A percentile compares a stretch with the other conserved stretches of the same genome.
Conservation (phyloP, 2,113 vertebrate species). For the Turnix velox region DNA sequence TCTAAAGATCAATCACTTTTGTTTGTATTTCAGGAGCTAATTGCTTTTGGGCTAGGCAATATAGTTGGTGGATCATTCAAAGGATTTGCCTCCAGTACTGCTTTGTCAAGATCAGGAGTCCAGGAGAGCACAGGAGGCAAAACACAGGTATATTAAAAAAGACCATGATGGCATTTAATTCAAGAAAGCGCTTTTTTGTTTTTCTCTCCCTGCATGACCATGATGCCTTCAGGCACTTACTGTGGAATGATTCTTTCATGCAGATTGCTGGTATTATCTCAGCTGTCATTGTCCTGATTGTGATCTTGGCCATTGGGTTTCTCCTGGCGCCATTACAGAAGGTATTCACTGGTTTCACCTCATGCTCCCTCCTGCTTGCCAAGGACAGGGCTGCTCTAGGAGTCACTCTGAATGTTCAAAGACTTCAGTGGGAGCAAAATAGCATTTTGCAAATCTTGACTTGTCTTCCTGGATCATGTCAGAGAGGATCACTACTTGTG, state of each 20-base stretch:
- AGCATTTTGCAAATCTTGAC: background rate
- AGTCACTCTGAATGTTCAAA: background rate
- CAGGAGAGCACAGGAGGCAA: slow-evolving; percentile 97
- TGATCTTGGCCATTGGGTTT: slow-evolving; percentile 84
- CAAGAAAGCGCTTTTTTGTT: background rate
- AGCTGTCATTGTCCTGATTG: slow-evolving; percentile 85
- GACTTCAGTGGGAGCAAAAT: background rate
- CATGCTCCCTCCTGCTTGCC: background rate
- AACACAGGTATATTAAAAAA: slow-evolving; percentile 82
- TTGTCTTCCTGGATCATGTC: background rate
- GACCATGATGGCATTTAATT: background rate
- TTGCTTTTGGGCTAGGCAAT: slow-evolving; percentile 91
- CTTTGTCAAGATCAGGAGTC: slow-evolving; percentile 90
- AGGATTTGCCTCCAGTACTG: slow-evolving; percentile 88
- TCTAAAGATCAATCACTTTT: background rate
- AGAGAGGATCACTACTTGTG: background rate
- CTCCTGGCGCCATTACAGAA: slow-evolving; percentile 89
- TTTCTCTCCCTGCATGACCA: background rate
- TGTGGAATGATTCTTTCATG: background rate
- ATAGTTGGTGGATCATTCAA: slow-evolving; percentile 88
- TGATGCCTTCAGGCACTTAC: background rate
- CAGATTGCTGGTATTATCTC: slow-evolving; percentile 91
- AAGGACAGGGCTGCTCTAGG: background rate
- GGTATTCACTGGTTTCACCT: slow-evolving; percentile 64
- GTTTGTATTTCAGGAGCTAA: slow-evolving; percentile 81